Evolutionary conservation across 2,888 invertebrate genomes (phyloP), one percentile per base, ranked within the genome.

Genomic region (Pyrochroa serraticornis): DNA sequence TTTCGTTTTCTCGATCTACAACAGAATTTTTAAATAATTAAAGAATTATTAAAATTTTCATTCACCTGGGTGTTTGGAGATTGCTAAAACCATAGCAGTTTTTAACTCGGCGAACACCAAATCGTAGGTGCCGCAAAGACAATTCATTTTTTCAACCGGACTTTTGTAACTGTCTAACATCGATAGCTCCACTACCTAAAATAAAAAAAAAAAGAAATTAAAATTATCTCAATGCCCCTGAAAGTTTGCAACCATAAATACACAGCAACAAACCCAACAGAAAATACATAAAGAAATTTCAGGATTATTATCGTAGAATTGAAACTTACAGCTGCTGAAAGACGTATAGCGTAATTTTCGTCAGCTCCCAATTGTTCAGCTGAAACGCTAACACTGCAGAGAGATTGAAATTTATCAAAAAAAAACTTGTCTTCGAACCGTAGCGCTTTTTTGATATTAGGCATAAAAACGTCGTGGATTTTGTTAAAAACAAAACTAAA

Each of bases 91-190:
- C 12, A 81, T 67, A 2, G 77, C 79, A 9, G 75, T 74, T 69
- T 82, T 82, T 7, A 81, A 66, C 68, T 82, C 81, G 6, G 81
- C 82, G 49, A 79, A 75, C 48, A 80, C 75, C n/a, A 81, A 67
- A 62, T 82, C 82, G 53, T 80, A 74, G 0, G 80, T 77, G 7
- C 75, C 72, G 48, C 76, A 77, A 5, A 82, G 58, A 65, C 82
- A 82, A n/a, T 74, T 66, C 1, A 81, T 66, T 69, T 82, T 82
- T 60, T 81, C 81, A 30, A 75, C 62, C 1, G 81, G 81, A 46
- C 77, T 79, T 58, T 73, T 73, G 31, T 76, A 73, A 3, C 69
- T 70, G 55, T 81, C 80, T 38, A 81, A 60, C 47, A 77, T 76
- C 1, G 81, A 79, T 49, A 82, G 69, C 68, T 82, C 82, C 8